These are phyloP conservation scores for Limosa lapponica DNA, from an alignment of 2,797 vertebrate genomes.

Conservation along the genomic window DNA sequence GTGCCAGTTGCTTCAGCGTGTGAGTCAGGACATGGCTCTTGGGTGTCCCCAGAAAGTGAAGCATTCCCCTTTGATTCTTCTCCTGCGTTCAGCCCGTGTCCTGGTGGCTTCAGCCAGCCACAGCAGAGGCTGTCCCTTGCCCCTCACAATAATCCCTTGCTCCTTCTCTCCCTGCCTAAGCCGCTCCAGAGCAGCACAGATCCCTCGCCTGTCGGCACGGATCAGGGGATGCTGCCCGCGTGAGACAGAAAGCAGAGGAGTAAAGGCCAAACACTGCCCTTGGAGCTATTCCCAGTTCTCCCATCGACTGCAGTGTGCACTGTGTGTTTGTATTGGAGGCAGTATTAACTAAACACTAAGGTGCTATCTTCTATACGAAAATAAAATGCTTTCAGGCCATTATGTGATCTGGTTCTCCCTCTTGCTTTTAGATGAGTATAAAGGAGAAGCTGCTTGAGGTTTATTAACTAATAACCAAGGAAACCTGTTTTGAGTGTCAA, in stretches of 20 bases:
- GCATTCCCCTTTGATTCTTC: not conserved
- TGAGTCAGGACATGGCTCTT: not conserved
- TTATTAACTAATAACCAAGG: slow-evolving; percentile 24
- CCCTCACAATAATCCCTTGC: not conserved
- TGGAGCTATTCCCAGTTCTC: not conserved
- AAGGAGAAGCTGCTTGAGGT: slow-evolving; percentile 25
- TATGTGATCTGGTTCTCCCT: not conserved
- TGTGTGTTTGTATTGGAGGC: not conserved
- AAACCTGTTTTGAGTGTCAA: slow-evolving; percentile 12
- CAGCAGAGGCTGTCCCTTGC: not conserved
- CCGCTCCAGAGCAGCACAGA: not conserved
- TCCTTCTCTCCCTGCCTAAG: not conserved
- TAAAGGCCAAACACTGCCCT: not conserved
- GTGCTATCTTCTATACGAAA: rapidly evolving
- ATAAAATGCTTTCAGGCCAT: slow-evolving; percentile 4
- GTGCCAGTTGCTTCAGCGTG: rapidly evolving
- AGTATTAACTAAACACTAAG: not conserved
- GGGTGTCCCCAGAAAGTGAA: not conserved
- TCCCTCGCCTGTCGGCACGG: not conserved
- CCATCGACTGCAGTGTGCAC: rapidly evolving
- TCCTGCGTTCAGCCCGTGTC: not conserved
- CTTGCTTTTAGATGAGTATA: not conserved
- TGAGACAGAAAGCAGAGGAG: not conserved
- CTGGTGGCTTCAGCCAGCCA: not conserved
- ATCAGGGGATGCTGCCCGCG: not conserved